Evolutionary conservation across 1,140 invertebrate genomes (phyloP).

Genomic region (Drosophila dunni): DNA sequence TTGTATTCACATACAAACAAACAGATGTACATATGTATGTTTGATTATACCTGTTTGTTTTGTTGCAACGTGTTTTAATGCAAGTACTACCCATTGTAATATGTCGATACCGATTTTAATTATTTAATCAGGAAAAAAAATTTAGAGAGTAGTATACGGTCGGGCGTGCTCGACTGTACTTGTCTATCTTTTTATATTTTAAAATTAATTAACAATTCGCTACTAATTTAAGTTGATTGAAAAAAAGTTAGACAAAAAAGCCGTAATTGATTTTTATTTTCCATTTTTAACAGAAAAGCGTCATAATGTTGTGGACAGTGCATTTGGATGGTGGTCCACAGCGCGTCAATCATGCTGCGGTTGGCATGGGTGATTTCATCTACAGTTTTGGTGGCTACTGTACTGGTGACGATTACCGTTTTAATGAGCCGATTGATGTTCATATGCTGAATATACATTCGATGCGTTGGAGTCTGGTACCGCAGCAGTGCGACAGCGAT

Average conservation of each 20-base stretch:
- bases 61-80: too few species aligned
- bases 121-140: too few species aligned
- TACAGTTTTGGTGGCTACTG: slow-evolving; percentile 97
- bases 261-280: not conserved
- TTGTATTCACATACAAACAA: too few species aligned
- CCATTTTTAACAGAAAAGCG: not conserved
- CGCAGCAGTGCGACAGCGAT: slow-evolving; percentile 63
- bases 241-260: not conserved
- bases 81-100: too few species aligned
- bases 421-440: slow-evolving; percentile 92
- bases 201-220: too few species aligned
- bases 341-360: slow-evolving; percentile 95
- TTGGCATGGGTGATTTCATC: slow-evolving; percentile 91
- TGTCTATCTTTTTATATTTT: too few species aligned
- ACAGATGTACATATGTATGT: too few species aligned
- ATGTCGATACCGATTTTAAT: too few species aligned
- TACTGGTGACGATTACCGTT: slow-evolving; percentile 90
- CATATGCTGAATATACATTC: slow-evolving; percentile 93
- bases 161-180: too few species aligned
- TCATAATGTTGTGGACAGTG: slow-evolving; percentile 90
- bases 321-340: slow-evolving; percentile 91
- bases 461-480: slow-evolving; percentile 86
- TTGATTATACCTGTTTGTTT: too few species aligned
- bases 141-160: too few species aligned
- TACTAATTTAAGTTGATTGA: not conserved